Conservation (phyloP, 2,797 vertebrate genomes). For the Luscinia megarhynchos region DNA sequence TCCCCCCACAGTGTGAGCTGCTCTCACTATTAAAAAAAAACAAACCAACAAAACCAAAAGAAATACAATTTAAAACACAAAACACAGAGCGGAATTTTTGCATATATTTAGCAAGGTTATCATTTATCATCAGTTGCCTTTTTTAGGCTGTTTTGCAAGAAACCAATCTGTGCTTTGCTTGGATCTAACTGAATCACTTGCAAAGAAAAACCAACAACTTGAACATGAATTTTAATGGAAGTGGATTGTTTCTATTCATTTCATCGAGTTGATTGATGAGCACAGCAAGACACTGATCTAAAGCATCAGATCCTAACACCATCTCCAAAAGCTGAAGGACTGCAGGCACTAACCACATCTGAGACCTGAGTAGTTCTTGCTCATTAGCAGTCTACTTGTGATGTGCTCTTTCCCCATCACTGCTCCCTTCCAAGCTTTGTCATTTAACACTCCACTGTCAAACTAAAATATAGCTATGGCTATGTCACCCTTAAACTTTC, state of each 20-base stretch:
- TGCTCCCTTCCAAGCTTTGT: neutral
- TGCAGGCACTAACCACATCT: neutral
- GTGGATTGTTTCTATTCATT: neutral
- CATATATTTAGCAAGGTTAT: neutral
- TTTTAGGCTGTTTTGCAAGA: neutral
- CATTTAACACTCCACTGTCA: slow-evolving; percentile 8
- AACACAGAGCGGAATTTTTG: neutral
- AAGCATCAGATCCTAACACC: neutral
- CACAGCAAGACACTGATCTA: neutral
- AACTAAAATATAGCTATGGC: neutral
- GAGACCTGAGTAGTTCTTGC: neutral
- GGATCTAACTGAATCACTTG: neutral
- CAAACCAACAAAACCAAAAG: neutral
- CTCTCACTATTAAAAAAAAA: no score
- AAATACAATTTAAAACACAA: neutral
- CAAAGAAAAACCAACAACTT: neutral
- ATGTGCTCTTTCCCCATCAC: neutral
- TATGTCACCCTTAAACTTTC: neutral
- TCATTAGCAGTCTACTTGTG: slow-evolving; percentile 15
- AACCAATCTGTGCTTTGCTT: neutral
- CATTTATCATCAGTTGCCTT: neutral
- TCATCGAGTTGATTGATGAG: neutral
- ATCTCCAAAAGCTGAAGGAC: neutral
- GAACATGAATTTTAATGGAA: neutral
- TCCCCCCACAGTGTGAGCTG: neutral